Conservation (phyloP, 2,797 vertebrate species). For the Scomberomorus guttatus region DNA sequence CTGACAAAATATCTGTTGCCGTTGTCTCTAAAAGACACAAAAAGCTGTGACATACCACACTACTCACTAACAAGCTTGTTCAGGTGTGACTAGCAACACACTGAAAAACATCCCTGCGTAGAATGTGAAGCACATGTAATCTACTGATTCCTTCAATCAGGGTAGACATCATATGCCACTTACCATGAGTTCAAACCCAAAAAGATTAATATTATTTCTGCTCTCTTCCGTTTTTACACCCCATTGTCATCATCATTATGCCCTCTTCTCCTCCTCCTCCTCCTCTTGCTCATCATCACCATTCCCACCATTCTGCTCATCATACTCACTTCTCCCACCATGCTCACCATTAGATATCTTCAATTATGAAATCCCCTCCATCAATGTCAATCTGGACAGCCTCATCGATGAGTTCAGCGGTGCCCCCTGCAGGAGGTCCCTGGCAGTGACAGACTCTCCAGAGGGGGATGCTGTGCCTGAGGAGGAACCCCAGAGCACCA, state of each 20-base stretch:
- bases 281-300: conserved; percentile 59
- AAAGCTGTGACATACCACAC: conserved; percentile 59
- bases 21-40: conserved; percentile 65
- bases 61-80: conserved; percentile 39
- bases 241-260: conserved; percentile 72
- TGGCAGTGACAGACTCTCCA: conserved; percentile 84
- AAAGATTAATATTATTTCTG: conserved; percentile 85
- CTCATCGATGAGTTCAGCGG: conserved; percentile 92
- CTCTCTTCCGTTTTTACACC: conserved; percentile 83
- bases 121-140: conserved; percentile 78
- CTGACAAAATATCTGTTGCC: conserved; percentile 59
- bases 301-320: conserved; percentile 72
- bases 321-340: conserved; percentile 78
- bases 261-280: conserved; percentile 64
- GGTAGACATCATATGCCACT: conserved; percentile 68
- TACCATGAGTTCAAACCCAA: conserved; percentile 65
- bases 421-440: conserved; percentile 88
- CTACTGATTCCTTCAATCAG: conserved; percentile 72
- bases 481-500: conserved; percentile 96
- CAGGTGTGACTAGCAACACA: conserved; percentile 52
- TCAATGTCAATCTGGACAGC: conserved; percentile 93
- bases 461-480: conserved; percentile 85
- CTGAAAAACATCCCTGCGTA: conserved; percentile 75
- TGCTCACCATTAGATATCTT: conserved; percentile 91
- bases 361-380: conserved; percentile 95